Evolutionary conservation across 1,140 invertebrate species (phyloP), one percentile per base, ranked within the genome.

Genomic region (Anoplolepis gracilipes): DNA sequence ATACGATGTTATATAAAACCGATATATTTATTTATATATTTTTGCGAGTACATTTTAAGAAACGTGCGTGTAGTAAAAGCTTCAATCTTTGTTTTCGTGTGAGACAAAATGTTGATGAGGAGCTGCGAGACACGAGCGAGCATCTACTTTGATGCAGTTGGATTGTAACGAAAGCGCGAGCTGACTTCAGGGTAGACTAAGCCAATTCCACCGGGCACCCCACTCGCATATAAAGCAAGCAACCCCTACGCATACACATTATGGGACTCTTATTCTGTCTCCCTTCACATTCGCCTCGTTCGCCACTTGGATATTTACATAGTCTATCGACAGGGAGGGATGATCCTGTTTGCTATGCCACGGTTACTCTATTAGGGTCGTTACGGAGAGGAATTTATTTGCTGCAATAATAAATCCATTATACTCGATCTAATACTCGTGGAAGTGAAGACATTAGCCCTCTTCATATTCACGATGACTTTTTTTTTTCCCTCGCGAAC

Each of bases 331-430:
- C 90, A 89, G 92, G 94, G 92, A 94, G 93, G 93, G 94, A 94
- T 94, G 93, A 95, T 95, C 93, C 94, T 95, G 93, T 95, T 95
- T 95, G 92, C 93, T 85, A 92, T 93, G 92, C 93, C 87, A 93
- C 90, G 92, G 92, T 94, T 93, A 92, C 92, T 93, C 94, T 94
- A 94, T 94, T 94, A 94, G 92, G 93, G 93, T 94, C 92, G 93
- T 94, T 94, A 94, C 88, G 91, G 89, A 91, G 91, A 91, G 90
- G 91, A 94, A 95, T 95, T 95, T 95, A 95, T 95, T 94, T 93
- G 93, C 93, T 91, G 91, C 93, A 93, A 95, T 95, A 94, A 95
- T 94, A 95, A 94, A 95, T 95, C 94, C 93, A 95, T 95, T 95
- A 79, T 55, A 69, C 30, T 22, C 64, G 77, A 33, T 36, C 73